phyloP scores from a whole-genome alignment of 2,113 vertebrate species.

The Malurus alboscapulatus region DNA sequence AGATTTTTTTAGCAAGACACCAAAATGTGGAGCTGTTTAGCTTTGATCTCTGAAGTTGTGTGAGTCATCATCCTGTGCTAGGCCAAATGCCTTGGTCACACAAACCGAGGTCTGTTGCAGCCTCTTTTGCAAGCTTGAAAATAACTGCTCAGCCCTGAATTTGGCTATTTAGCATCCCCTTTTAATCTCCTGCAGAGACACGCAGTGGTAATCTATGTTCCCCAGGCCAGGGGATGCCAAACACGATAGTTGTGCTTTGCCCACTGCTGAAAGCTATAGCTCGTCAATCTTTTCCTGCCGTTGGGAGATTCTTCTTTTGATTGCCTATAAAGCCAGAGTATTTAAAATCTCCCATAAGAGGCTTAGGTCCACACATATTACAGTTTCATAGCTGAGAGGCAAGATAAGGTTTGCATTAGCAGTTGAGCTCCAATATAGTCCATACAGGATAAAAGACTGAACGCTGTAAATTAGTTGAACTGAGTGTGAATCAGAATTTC shows the following conservation, averaged over 20 bases:
- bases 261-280: background rate
- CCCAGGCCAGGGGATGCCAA: background rate
- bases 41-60: background rate
- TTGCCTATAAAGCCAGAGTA: background rate
- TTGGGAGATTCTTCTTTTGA: background rate
- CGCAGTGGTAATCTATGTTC: background rate
- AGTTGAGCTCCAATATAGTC: background rate
- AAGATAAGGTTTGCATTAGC: background rate
- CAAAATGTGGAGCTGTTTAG: background rate
- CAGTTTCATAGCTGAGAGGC: background rate
- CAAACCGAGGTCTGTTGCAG: background rate
- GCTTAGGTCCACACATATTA: conserved; percentile 27
- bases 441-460: background rate
- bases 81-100: background rate
- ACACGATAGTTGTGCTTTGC: background rate
- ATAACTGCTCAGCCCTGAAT: background rate
- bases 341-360: conserved; percentile 36
- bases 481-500: background rate
- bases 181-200: background rate
- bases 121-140: background rate
- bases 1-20: background rate
- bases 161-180: background rate
- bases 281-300: background rate
- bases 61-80: background rate
- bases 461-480: background rate